These are phyloP conservation scores for Hippocampus kuda DNA, from an alignment of 2,797 vertebrate species.

Conservation along the genomic window DNA sequence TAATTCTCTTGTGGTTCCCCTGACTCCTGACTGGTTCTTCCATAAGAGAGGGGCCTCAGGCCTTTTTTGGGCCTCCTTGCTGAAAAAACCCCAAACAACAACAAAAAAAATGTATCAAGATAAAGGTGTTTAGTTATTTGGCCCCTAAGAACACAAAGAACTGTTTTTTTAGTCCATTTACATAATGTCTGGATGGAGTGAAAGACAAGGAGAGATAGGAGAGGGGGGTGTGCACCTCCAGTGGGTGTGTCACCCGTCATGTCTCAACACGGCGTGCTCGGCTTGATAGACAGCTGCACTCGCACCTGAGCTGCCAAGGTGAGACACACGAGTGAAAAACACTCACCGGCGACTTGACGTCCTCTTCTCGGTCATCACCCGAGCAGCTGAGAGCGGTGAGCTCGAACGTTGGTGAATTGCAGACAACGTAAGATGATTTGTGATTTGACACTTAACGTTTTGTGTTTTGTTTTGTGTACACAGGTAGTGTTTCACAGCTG, in stretches of 20 bases:
- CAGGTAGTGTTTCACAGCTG: slow-evolving; percentile 9
- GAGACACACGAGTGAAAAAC: slow-evolving; percentile 23
- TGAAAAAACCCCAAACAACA: slow-evolving; percentile 9
- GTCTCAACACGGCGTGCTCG: slow-evolving; percentile 50
- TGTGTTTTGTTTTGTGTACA: slow-evolving; percentile 6
- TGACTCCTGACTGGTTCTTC: slow-evolving; percentile 73
- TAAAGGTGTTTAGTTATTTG: background rate
- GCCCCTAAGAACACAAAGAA: background rate
- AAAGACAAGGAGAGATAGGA: slow-evolving; percentile 11
- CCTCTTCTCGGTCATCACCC: background rate
- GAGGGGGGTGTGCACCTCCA: slow-evolving; percentile 13
- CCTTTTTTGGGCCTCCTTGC: slow-evolving; percentile 18
- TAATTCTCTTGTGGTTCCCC: slow-evolving; percentile 18
- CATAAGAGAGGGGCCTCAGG: slow-evolving; percentile 64
- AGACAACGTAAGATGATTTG: background rate
- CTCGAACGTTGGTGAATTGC: background rate
- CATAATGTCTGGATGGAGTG: background rate
- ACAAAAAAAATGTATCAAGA: slow-evolving; percentile 4
- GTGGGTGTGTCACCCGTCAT: slow-evolving; percentile 52
- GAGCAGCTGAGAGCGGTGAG: background rate
- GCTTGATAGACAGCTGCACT: slow-evolving; percentile 45
- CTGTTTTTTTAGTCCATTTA: background rate
- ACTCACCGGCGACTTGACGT: background rate
- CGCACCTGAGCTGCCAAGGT: slow-evolving; percentile 51
- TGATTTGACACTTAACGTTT: background rate